Evolutionary conservation across 2,888 invertebrate genomes (phyloP).

Genomic region (Dilophus febrilis): DNA sequence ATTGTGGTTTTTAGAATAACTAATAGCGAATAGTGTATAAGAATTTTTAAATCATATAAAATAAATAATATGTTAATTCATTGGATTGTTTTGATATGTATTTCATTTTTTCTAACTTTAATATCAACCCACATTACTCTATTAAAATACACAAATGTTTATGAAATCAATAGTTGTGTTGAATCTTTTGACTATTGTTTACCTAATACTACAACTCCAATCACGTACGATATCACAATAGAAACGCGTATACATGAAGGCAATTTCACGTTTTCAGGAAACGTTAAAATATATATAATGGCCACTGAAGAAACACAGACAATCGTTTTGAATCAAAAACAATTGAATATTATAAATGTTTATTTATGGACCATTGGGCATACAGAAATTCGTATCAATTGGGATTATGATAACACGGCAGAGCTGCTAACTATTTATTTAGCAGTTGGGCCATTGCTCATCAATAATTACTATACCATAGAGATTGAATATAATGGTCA

Average conservation of each 20-base stretch:
- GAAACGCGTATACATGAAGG: conserved; percentile 29
- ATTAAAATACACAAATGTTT: too few species aligned
- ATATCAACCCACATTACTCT: too few species aligned
- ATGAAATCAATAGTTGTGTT: too few species aligned
- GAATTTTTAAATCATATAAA: too few species aligned
- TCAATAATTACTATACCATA: conserved; percentile 19
- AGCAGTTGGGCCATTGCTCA: not conserved
- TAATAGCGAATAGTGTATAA: too few species aligned
- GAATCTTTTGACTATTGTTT: too few species aligned
- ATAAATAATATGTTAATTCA: too few species aligned
- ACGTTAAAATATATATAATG: conserved; percentile 31
- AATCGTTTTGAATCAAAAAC: conserved; percentile 37
- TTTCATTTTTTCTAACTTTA: too few species aligned
- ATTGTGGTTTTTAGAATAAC: too few species aligned
- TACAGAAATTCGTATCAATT: not conserved
- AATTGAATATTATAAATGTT: conserved; percentile 27
- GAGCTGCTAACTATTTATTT: conserved; percentile 1
- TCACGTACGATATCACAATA: conserved; percentile 34
- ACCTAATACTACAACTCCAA: conserved; percentile 32
- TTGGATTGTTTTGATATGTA: too few species aligned
- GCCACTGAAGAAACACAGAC: conserved; percentile 31
- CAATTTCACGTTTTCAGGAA: conserved; percentile 23
- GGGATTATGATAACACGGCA: not conserved
- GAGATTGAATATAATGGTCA: conserved; percentile 35
- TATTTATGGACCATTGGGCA: not conserved